Evolutionary conservation across 1,140 invertebrate genomes (phyloP), one percentile per base, ranked within the genome.

Genomic region (Tetragonula clypearis): DNA sequence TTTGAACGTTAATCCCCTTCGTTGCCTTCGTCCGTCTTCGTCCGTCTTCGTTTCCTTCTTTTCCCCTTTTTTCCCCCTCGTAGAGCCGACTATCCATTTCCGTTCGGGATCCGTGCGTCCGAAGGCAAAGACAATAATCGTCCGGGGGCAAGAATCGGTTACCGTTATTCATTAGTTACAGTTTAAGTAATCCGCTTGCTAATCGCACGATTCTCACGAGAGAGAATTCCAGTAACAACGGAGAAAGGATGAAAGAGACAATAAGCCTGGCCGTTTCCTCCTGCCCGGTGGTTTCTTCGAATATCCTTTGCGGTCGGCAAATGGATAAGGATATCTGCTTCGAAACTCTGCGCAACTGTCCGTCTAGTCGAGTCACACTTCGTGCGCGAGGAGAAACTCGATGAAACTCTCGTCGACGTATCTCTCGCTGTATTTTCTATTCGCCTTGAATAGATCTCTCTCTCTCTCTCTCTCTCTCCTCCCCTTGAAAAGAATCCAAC

Each of bases 251-350:
- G 26, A 69, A 75, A 78, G 26, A 58, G 69, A 89, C 55, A 71
- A 68, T 75, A 49, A 15, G 82, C 53, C 72, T 69, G 6, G 65
- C 30, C 56, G 69, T 91, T 90, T 91, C 68, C 84, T 90, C 82
- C 78, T 81, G 26, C 49, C 60, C 79, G 86, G 86, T 79, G 87
- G 86, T 88, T 90, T 90, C 86, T 89, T 35, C 60, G 88, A 90
- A 91, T 91, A 90, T 91, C 90, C 86, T 90, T 90, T 92, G 91
- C 83, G 90, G 90, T 90, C 56, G 80, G 53, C 60, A 58, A 56
- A 73, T 83, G 80, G 83, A 90, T 88, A 86, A 87, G 86, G 85
- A 91, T 90, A 89, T 87, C 86, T 87, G 23, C 77, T 55, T 79
- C 49, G 79, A 82, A 35, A 49, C 82, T 74, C 69, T 49, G 62